Evolutionary conservation across 2,797 vertebrate species (phyloP).

Genomic region (Alosa sapidissima): DNA sequence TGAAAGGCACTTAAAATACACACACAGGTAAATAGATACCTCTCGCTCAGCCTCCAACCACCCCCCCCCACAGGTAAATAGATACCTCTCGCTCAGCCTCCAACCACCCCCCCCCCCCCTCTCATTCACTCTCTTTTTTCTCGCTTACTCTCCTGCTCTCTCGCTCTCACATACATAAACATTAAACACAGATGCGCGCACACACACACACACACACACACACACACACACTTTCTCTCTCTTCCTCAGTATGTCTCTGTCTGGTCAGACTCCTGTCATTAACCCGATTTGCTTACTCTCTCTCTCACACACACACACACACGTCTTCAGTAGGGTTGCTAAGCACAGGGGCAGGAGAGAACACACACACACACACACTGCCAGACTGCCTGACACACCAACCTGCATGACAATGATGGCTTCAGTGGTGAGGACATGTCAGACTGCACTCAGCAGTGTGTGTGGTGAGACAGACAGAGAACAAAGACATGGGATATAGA

Average conservation of each 20-base stretch:
- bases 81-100: neutral
- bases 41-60: neutral
- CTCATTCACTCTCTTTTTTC: no score
- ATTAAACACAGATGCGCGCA: neutral
- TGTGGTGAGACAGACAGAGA: neutral
- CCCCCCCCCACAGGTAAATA: neutral
- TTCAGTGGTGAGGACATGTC: neutral
- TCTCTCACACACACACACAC: no score
- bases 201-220: no score
- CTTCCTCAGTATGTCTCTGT: no score
- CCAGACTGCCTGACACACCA: neutral
- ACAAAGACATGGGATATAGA: neutral
- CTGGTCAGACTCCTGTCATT: no score
- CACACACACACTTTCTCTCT: no score
- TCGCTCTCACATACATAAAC: neutral
- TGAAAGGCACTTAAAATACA: neutral
- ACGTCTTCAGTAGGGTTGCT: no score
- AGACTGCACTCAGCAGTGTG: neutral
- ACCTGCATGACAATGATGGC: neutral
- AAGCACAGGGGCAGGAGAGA: no score
- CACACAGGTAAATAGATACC: neutral
- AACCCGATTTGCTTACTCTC: no score
- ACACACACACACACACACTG: no score
- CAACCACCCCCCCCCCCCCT: neutral
- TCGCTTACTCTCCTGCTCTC: no score